These are phyloP conservation scores for Plebejus argus DNA, from an alignment of 2,888 invertebrate species.

Conservation along the genomic window DNA sequence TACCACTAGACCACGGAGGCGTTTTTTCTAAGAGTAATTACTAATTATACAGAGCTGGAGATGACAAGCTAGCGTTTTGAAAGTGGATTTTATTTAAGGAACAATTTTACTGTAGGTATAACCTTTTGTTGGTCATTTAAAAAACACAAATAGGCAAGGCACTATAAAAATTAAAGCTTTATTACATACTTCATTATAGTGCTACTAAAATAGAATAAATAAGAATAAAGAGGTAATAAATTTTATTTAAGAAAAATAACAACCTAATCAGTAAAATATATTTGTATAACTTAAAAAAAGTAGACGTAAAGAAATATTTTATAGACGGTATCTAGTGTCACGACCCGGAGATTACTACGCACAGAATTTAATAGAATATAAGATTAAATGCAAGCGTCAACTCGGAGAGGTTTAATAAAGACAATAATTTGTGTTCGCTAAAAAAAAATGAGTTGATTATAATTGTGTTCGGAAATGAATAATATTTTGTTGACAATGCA, in stretches of 20 bases:
- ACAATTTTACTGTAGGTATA: too few species aligned
- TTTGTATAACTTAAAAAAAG: not conserved
- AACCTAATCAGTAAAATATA: slow-evolving; percentile 3
- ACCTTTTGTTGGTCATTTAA: too few species aligned
- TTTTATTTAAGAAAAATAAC: slow-evolving; percentile 2
- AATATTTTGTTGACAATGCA: not conserved
- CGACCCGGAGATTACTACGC: not conserved
- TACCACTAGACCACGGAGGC: too few species aligned
- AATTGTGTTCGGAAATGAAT: not conserved
- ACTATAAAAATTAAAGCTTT: too few species aligned
- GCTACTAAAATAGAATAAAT: not conserved
- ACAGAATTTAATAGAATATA: not conserved
- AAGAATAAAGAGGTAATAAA: not conserved
- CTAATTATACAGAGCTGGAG: too few species aligned
- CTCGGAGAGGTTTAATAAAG: not conserved
- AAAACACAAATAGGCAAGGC: too few species aligned
- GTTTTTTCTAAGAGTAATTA: too few species aligned
- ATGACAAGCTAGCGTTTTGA: too few species aligned
- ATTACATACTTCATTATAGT: too few species aligned
- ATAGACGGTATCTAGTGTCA: slow-evolving; percentile 17
- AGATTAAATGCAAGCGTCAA: not conserved
- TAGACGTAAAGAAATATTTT: not conserved
- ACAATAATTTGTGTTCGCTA: not conserved
- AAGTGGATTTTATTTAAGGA: too few species aligned
- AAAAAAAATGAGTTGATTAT: not conserved